These are phyloP conservation scores for Calliphora vomitoria DNA, from an alignment of 2,888 invertebrate species.

Conservation along the genomic window DNA sequence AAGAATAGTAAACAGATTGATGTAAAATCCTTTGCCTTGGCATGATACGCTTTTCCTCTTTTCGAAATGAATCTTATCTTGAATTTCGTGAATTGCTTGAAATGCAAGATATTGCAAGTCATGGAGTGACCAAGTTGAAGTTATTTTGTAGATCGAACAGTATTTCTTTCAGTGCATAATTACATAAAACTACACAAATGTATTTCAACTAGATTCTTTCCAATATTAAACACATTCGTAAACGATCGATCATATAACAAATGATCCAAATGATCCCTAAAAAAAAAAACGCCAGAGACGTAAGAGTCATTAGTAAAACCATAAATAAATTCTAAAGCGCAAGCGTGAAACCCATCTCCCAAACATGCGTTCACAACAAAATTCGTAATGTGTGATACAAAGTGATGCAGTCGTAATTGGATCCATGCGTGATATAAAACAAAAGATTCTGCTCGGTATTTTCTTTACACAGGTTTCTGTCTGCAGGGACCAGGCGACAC, in stretches of 20 bases:
- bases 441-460: conserved; percentile 31
- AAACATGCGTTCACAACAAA: conserved; percentile 50
- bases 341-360: conserved; percentile 65
- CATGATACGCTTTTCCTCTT: no score
- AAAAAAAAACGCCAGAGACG: conserved; percentile 74
- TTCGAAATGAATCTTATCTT: no score
- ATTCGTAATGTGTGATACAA: background rate
- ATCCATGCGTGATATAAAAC: conserved; percentile 58
- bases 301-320: conserved; percentile 81
- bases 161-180: conserved; percentile 47
- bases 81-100: no score
- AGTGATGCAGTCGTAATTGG: conserved; percentile 54
- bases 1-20: no score
- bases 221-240: conserved; percentile 58
- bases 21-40: no score
- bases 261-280: conserved; percentile 70
- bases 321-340: conserved; percentile 79
- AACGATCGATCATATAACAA: conserved; percentile 67
- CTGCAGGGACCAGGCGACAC: conserved; percentile 61
- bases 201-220: background rate
- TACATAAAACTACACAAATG: background rate
- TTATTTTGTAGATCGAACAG: no score
- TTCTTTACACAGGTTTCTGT: conserved; percentile 32
- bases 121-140: no score
- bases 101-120: no score